phyloP scores from a whole-genome alignment of 2,888 invertebrate genomes.

The Diloba caeruleocephala region DNA sequence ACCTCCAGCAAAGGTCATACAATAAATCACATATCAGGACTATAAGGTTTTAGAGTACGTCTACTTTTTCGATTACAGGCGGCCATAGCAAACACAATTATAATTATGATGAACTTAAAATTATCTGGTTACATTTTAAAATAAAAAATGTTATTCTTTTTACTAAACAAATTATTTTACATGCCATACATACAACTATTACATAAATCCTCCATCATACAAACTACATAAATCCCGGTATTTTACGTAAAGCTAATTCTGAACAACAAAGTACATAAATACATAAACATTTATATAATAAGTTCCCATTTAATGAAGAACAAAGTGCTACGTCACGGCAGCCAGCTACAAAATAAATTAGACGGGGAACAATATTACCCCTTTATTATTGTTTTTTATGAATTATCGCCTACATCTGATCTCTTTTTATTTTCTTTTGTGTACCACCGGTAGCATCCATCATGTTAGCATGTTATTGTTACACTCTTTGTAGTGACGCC shows the following conservation, averaged over 20 bases:
- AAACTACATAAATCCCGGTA: constrained; percentile 9
- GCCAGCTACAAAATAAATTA: constrained; percentile 70
- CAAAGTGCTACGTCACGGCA: constrained; percentile 49
- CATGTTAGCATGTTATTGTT: constrained; percentile 76
- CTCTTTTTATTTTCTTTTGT: constrained; percentile 76
- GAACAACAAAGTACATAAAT: constrained; percentile 40
- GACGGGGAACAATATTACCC: constrained; percentile 72
- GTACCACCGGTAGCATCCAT: constrained; percentile 79
- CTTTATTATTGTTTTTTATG: constrained; percentile 82
- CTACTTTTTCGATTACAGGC: too few species aligned
- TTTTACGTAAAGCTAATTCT: constrained; percentile 25
- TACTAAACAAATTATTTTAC: too few species aligned
- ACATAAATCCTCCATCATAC: constrained; percentile 6
- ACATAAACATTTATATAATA: constrained; percentile 43
- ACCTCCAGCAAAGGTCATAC: too few species aligned
- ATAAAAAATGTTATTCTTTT: too few species aligned
- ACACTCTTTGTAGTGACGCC: constrained; percentile 67
- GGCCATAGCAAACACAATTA: too few species aligned
- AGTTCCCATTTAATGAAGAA: constrained; percentile 47
- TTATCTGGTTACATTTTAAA: too few species aligned
- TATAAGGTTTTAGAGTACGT: too few species aligned
- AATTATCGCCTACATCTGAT: constrained; percentile 82
- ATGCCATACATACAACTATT: background rate
- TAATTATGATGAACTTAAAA: too few species aligned
- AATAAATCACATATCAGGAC: too few species aligned